Evolutionary conservation across 2,113 vertebrate species (phyloP).

Genomic region (Caranx ignobilis): DNA sequence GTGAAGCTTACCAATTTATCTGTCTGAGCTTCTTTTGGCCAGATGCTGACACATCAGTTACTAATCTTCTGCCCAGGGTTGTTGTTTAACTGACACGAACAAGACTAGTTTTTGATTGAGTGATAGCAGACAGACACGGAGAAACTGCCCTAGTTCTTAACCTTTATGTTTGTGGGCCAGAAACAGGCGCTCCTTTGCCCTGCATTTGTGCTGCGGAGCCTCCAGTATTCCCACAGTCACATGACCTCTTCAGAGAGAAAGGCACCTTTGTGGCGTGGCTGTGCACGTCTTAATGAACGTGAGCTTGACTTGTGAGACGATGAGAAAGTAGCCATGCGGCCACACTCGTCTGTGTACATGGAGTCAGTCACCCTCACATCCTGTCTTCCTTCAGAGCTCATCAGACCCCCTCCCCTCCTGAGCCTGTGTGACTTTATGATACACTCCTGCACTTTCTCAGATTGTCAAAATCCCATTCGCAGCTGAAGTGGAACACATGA

Average conservation of each 20-base stretch:
- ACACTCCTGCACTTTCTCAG: conserved; percentile 10
- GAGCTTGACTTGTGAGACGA: conserved; percentile 65
- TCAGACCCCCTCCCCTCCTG: neutral
- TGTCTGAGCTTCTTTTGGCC: neutral
- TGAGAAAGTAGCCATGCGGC: conserved; percentile 52
- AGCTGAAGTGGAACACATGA: neutral
- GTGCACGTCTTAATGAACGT: conserved; percentile 54
- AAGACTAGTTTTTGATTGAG: conserved; percentile 13
- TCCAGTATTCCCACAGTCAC: conserved; percentile 77
- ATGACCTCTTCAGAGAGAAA: conserved; percentile 69
- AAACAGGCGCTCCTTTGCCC: conserved; percentile 26
- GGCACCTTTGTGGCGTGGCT: conserved; percentile 72
- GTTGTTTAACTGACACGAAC: conserved; percentile 21
- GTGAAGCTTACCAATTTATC: neutral
- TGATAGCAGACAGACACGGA: conserved; percentile 18
- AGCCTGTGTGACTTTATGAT: neutral
- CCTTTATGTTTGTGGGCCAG: conserved; percentile 44
- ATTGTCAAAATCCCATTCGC: neutral
- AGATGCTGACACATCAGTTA: neutral
- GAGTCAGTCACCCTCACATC: conserved; percentile 31
- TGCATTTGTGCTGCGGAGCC: conserved; percentile 49
- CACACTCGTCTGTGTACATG: conserved; percentile 40
- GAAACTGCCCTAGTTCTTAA: conserved; percentile 16
- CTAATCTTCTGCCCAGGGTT: neutral
- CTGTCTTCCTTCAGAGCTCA: neutral